Conservation (phyloP, 1,140 invertebrate species). For the Cydia pomonella region DNA sequence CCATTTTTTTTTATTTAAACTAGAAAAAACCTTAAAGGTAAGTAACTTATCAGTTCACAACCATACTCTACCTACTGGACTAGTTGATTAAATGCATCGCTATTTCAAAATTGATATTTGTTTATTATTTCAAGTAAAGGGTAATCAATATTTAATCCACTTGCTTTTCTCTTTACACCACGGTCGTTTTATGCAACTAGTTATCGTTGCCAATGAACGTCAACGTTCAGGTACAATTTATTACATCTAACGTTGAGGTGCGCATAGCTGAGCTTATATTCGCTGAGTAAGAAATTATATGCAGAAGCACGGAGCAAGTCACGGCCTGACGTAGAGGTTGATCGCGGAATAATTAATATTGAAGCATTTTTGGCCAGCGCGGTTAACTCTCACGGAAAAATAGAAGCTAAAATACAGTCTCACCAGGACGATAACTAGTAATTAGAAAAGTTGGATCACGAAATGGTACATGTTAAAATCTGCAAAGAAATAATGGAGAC, state of each 20-base stretch:
- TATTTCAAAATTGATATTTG: no score
- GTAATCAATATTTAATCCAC: background rate
- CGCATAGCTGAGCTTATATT: slow-evolving; percentile 51
- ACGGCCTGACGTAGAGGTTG: slow-evolving; percentile 56
- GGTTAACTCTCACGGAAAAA: slow-evolving; percentile 4
- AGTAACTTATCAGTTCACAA: no score
- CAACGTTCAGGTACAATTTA: background rate
- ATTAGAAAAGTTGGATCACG: background rate
- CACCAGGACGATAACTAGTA: slow-evolving; percentile 3
- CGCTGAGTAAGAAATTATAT: slow-evolving; percentile 75
- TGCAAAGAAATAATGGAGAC: background rate
- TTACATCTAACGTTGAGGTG: slow-evolving; percentile 12
- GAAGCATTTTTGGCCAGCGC: slow-evolving; percentile 45
- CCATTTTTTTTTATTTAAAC: no score
- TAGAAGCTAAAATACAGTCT: slow-evolving; percentile 15
- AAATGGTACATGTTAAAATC: background rate
- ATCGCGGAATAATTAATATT: slow-evolving; percentile 69
- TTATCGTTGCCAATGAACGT: background rate
- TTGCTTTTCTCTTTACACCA: background rate
- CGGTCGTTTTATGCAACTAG: background rate
- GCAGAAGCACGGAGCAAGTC: slow-evolving; percentile 70
- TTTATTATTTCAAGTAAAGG: background rate
- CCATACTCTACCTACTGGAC: no score
- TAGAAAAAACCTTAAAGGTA: no score
- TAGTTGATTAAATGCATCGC: no score